Evolutionary conservation across 2,113 vertebrate species (phyloP).

Genomic region (Poecile atricapillus): DNA sequence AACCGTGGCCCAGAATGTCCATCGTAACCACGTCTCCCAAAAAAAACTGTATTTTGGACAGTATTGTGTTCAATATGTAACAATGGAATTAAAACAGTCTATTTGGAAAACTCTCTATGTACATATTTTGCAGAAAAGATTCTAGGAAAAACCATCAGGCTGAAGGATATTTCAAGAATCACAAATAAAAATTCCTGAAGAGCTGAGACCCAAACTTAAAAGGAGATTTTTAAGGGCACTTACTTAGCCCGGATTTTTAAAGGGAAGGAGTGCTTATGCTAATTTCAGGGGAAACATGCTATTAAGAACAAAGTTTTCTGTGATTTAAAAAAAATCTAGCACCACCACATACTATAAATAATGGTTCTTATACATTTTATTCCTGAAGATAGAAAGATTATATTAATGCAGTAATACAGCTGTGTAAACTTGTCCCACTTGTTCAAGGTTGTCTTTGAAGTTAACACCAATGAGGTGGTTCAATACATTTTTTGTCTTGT

Average conservation of each 20-base stretch:
- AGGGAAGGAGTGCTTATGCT: background rate
- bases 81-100: background rate
- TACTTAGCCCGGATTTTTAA: background rate
- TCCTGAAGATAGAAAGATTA: slow-evolving; percentile 60
- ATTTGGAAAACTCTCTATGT: background rate
- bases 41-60: rapidly evolving
- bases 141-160: background rate
- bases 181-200: background rate
- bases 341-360: background rate
- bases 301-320: background rate
- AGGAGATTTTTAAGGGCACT: background rate
- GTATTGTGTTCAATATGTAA: background rate
- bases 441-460: slow-evolving; percentile 41
- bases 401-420: slow-evolving; percentile 31
- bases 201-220: background rate
- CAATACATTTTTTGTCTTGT: slow-evolving; percentile 21
- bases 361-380: background rate
- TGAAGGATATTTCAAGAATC: background rate
- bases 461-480: slow-evolving; percentile 8
- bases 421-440: slow-evolving; percentile 28
- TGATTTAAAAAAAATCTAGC: background rate
- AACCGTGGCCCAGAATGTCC: background rate
- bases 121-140: background rate
- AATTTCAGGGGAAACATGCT: background rate
- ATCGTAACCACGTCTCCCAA: background rate